A percentile compares a stretch with the other conserved stretches of the same genome.
Evolutionary conservation across 2,797 vertebrate genomes (phyloP).

Genomic region (Rhinoraja longicauda): DNA sequence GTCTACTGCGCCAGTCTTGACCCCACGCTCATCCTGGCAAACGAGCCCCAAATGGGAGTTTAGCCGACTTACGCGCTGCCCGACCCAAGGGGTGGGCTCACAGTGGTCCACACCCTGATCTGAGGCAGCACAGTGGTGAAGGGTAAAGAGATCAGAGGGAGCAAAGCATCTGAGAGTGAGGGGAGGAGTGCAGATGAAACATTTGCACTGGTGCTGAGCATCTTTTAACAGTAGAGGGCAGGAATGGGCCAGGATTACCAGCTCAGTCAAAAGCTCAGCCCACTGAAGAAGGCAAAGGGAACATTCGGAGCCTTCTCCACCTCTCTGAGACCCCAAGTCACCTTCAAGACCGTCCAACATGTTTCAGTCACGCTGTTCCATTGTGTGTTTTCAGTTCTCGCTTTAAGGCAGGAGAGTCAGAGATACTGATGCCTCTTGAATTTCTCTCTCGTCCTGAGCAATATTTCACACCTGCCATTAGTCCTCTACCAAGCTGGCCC

Average conservation of each 20-base stretch:
- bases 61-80: neutral
- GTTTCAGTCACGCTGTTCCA: neutral
- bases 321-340: neutral
- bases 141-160: too few relatives aligned
- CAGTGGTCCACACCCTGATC: too few relatives aligned
- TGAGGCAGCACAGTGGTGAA: too few relatives aligned
- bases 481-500: neutral
- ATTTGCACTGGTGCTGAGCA: constrained; percentile 6
- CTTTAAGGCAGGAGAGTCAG: neutral
- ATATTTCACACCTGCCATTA: neutral
- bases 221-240: constrained; percentile 53
- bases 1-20: neutral
- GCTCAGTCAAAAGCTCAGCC: neutral
- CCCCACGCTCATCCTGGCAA: neutral
- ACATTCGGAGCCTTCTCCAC: neutral
- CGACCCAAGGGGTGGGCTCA: neutral
- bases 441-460: neutral
- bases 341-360: neutral
- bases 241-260: constrained; percentile 43
- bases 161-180: neutral
- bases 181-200: neutral
- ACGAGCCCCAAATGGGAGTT: neutral
- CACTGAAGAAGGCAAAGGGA: neutral
- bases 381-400: too few relatives aligned
- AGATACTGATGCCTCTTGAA: neutral